Evolutionary conservation across 1,140 invertebrate genomes (phyloP).

Genomic region (Diorhabda carinulata): DNA sequence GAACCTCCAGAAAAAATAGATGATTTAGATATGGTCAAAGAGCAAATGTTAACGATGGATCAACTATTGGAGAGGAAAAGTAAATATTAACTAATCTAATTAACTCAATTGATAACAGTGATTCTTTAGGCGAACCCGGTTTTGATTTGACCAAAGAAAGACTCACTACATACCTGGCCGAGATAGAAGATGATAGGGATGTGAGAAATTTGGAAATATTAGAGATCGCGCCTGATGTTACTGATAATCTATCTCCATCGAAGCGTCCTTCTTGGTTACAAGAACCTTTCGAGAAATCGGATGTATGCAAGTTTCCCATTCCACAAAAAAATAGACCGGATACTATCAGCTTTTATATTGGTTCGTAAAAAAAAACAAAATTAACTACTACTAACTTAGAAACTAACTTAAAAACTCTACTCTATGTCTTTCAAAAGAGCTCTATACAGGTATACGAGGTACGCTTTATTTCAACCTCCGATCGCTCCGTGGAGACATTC

Average conservation of each 20-base stretch:
- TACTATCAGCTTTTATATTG: constrained; percentile 24
- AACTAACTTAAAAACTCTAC: too few species aligned
- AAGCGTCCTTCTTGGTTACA: constrained; percentile 23
- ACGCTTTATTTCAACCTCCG: too few species aligned
- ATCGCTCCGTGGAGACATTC: too few species aligned
- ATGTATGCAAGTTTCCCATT: constrained; percentile 26
- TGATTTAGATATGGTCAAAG: constrained; percentile 13
- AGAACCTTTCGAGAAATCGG: constrained; percentile 20
- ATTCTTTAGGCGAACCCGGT: background rate
- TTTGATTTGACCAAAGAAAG: constrained; percentile 14
- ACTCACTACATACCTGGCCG: constrained; percentile 15
- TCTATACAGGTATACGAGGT: too few species aligned
- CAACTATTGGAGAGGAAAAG: background rate
- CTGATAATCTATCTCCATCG: constrained; percentile 7
- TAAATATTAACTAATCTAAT: background rate
- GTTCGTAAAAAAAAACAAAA: background rate
- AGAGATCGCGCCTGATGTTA: constrained; percentile 25
- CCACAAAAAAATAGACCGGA: constrained; percentile 23
- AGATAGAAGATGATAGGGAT: constrained; percentile 9
- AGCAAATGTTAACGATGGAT: background rate
- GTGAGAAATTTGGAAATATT: constrained; percentile 8
- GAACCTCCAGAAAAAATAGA: constrained; percentile 31
- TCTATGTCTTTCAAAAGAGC: too few species aligned
- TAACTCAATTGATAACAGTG: background rate
- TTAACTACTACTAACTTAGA: too few species aligned